Evolutionary conservation across 2,888 invertebrate genomes (phyloP), one percentile per base, ranked within the genome.

Genomic region (Troides aeacus): DNA sequence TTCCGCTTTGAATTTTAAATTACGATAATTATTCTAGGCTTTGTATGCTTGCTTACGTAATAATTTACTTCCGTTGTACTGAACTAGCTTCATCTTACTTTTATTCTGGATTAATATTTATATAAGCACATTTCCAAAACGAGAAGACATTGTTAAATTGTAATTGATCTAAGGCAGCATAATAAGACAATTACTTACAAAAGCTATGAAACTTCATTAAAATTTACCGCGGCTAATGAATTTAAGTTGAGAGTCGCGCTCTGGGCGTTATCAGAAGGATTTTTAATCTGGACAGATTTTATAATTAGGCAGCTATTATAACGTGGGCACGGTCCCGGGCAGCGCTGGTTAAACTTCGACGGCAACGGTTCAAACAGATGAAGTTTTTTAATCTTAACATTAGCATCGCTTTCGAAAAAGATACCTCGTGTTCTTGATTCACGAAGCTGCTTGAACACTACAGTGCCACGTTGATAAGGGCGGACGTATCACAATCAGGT

Each of bases 201-300:
- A 58, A 15, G 21, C 42, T 39, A 58, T 58, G 42, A 58, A 64
- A 58, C 65, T 58, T 57, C 10, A 65, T 24, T 58, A 58, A 65
- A 64, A 65, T 21, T 24, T 59, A 59, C 65, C 58, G 58, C 21
- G n/a, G 42, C 42, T 58, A 65, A 65, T 65, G 46, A 65, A 58
- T 65, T 65, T 65, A 39, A 63, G 42, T 42, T 36, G 24, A 56
- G 7, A 62, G 39, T 46, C 18, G 42, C 58, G 39, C 24, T 23
- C 21, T 21, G 42, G 46, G 57, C 36, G 64, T 56, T 21, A 39
- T 21, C 46, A 42, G 17, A 5, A 46, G 6, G n/a, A 50, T 46
- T 17, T 7, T 46, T 46, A 46, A 46, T 46, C 46, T 15, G 46
- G 62, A 18, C 24, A 12, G 58, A 23, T 39, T 64, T 64, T 58